Conservation (phyloP, 1,140 invertebrate genomes). For the Drosophila auraria region DNA sequence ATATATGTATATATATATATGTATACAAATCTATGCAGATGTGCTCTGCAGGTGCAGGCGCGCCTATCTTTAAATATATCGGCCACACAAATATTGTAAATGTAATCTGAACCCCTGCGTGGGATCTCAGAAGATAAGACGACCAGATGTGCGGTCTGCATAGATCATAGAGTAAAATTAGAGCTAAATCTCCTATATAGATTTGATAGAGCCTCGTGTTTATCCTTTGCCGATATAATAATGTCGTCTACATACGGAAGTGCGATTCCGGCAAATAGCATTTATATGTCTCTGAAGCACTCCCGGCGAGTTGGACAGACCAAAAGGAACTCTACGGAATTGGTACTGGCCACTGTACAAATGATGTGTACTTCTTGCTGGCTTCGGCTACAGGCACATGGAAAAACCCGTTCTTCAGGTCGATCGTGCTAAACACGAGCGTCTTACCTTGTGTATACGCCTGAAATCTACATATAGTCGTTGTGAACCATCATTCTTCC, state of each 20-base stretch:
- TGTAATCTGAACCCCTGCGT: too few relatives aligned
- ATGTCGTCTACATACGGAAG: conserved; percentile 1
- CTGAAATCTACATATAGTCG: not conserved
- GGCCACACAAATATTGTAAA: too few relatives aligned
- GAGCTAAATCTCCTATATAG: too few relatives aligned
- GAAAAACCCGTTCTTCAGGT: not conserved
- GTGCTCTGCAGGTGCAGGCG: too few relatives aligned
- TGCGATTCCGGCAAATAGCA: not conserved
- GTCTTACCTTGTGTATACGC: conserved; percentile 2
- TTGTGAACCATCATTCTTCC: not conserved
- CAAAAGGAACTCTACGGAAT: not conserved
- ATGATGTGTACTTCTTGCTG: not conserved
- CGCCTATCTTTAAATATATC: too few relatives aligned
- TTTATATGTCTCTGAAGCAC: not conserved
- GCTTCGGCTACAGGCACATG: not conserved
- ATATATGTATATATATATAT: too few relatives aligned
- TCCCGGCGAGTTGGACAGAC: conserved; percentile 1
- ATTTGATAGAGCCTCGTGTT: conserved; percentile 2
- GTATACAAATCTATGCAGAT: too few relatives aligned
- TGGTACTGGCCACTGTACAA: conserved; percentile 1
- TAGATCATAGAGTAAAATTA: too few relatives aligned
- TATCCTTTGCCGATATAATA: conserved; percentile 10
- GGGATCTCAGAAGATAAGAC: too few relatives aligned
- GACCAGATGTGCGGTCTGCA: too few relatives aligned
- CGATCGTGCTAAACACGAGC: conserved; percentile 1